Conservation (phyloP, 1,140 invertebrate genomes). For the Drosophila pectinifera region DNA sequence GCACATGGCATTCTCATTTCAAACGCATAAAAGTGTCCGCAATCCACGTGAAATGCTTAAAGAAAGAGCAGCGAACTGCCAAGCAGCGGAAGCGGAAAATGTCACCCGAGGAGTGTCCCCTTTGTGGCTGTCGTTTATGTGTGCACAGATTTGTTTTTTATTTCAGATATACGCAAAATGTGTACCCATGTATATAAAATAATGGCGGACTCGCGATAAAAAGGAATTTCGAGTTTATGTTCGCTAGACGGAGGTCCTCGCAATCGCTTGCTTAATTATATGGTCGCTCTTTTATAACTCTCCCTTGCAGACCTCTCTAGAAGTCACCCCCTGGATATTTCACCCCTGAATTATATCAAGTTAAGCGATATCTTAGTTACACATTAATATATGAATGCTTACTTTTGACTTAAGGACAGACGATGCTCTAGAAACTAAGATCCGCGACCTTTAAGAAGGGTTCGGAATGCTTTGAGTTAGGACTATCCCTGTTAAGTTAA, state of each 20-base stretch:
- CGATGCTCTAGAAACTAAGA: no score
- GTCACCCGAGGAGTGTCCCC: slow-evolving; percentile 39
- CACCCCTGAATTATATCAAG: neutral
- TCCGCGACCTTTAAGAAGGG: no score
- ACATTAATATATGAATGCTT: no score
- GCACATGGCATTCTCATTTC: slow-evolving; percentile 83
- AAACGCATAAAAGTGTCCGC: slow-evolving; percentile 79
- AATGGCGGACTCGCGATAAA: slow-evolving; percentile 68
- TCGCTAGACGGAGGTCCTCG: slow-evolving; percentile 59
- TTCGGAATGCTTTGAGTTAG: no score
- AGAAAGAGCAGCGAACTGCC: slow-evolving; percentile 19
- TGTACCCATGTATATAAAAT: slow-evolving; percentile 49
- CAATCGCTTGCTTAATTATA: slow-evolving; percentile 58
- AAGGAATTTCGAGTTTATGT: slow-evolving; percentile 76
- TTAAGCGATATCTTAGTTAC: slow-evolving; percentile 1
- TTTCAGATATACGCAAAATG: slow-evolving; percentile 37
- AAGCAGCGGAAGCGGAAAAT: slow-evolving; percentile 34
- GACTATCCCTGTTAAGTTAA: no score
- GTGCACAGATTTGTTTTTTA: slow-evolving; percentile 62
- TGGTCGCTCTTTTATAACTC: slow-evolving; percentile 61
- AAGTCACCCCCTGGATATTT: slow-evolving; percentile 36
- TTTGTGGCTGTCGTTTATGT: slow-evolving; percentile 74
- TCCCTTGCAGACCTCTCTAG: slow-evolving; percentile 5
- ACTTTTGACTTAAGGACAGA: no score
- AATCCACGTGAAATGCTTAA: slow-evolving; percentile 55